Evolutionary conservation across 2,113 vertebrate genomes (phyloP).

Genomic region (Mugil cephalus): DNA sequence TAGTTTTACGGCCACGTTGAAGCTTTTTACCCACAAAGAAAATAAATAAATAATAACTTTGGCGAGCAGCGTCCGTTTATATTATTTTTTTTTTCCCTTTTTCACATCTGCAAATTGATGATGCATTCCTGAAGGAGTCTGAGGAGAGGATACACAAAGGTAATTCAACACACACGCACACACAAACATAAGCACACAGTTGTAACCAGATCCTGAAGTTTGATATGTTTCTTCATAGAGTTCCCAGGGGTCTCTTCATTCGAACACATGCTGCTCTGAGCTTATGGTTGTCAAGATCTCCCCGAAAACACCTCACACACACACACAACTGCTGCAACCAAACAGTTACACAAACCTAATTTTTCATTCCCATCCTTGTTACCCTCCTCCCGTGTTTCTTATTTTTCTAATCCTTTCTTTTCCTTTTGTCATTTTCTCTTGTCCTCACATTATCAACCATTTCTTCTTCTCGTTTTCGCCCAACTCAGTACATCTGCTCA

Average conservation of each 20-base stretch:
- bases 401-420: background rate
- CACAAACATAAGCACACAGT: constrained; percentile 6
- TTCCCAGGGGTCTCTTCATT: constrained; percentile 57
- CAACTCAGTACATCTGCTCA: background rate
- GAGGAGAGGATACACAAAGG: constrained; percentile 26
- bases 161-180: constrained; percentile 17
- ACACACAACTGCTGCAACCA: constrained; percentile 27
- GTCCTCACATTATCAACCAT: constrained; percentile 41
- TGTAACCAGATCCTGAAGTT: constrained; percentile 51
- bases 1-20: background rate
- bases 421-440: constrained; percentile 23
- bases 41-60: background rate
- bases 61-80: background rate
- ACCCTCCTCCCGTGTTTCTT: background rate
- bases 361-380: constrained; percentile 36
- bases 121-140: constrained; percentile 26
- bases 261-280: constrained; percentile 37
- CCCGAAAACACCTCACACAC: constrained; percentile 35
- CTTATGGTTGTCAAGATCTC: constrained; percentile 47
- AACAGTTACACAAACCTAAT: constrained; percentile 58
- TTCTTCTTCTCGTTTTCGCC: background rate
- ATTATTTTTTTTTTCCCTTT: background rate
- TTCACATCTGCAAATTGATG: constrained; percentile 12
- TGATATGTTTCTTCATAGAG: constrained; percentile 56
- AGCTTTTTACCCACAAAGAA: background rate